Base-by-base conservation (phyloP, 37 sponge, comb jelly and placozoan genomes). In the Eunapius fragilis region DNA sequence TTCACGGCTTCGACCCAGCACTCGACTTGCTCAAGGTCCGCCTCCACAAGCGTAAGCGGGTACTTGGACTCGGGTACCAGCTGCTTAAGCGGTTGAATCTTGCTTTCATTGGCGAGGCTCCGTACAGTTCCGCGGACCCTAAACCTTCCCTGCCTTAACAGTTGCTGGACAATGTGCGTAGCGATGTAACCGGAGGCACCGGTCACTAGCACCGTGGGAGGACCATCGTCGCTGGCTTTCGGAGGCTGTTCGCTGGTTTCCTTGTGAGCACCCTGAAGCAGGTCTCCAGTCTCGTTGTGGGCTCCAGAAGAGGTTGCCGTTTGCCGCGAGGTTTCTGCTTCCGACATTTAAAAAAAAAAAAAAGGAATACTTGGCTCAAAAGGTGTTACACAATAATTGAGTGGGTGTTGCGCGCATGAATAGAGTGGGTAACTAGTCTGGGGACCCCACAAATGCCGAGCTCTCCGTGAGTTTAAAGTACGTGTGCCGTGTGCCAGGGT, bases 141-240 rank as follows among this genome's bases (percentile, higher is more conserved):
- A 28, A 58, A 87, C 41, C 80, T 75, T n/a, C 94, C 92, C 23
- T 82, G 41, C 47, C 80, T 77, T 2, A 94, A 80, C 30, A 98
- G 94, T 58, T 84, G 85, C 75, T 88, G 72, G 69, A 93, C 83
- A 75, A 93, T 28, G 37, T 93, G 94, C 10, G 92, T 75, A 23
- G 96, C 96, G 24, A 98, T 80, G 82, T 72, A 98, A 0, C 98
- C 98, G 0, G 98, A 93, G 19, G 94, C 96, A 7, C 98, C 98
- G 25, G 96, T 98, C 38, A 98, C 98, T 48, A 98, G 71, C 67
- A 95, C 98, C 33, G 70, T 73, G 19, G 81, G 81, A 31, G 82
- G 72, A 37, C 70, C 84, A 14, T 86, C 91, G 13, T 85, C 77
- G 19, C 71, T 72, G 71, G 83, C 87, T 27, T 86, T 77, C 36